Evolutionary conservation across 2,113 vertebrate species (phyloP), one percentile per base, ranked within the genome.

Genomic region (Electrona antarctica): DNA sequence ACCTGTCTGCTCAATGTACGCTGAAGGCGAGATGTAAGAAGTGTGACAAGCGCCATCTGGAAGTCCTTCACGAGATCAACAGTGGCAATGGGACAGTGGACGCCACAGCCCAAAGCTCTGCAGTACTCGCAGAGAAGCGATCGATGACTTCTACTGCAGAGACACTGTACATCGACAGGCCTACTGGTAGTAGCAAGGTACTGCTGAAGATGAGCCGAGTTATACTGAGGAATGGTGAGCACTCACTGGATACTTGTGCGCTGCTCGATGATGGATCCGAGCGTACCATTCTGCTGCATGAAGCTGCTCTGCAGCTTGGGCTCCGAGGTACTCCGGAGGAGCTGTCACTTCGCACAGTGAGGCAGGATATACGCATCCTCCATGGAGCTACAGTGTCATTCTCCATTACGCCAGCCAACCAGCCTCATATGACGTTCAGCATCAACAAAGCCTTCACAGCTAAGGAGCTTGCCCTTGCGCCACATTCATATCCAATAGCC

Each of bases 191-290:
- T 5, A 48, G 67, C 14, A 69, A 69, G 12, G 45, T 59, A 9
- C 56, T 69, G 10, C 12, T 59, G 45, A 69, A 59, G 56, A 49
- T 59, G n/a, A 28, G 41, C 21, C 8, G 7, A 13, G 56, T 69
- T 14, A 15, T 69, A 45, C 46, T 69, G 28, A 59, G 55, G 9
- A 58, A 48, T 11, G 41, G 15, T 15, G 64, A 65, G 7, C 47
- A 14, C 7, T 11, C 52, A 8, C 10, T 55, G 7, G 52, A 55
- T 11, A 10, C 52, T 8, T 55, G 4, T 12, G 52, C 52, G 8
- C 8, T 50, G 14, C 7, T 65, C 7, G 64, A 65, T n/a, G 29
- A 69, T 50, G 59, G 52, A 3, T 75, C 52, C 12, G 60, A 63
- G 4, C 15, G 21, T 4, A 67, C 21, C 33, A 56, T 63, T 12